These are phyloP conservation scores for Parambassis ranga DNA, from an alignment of 2,797 vertebrate genomes.

Conservation along the genomic window DNA sequence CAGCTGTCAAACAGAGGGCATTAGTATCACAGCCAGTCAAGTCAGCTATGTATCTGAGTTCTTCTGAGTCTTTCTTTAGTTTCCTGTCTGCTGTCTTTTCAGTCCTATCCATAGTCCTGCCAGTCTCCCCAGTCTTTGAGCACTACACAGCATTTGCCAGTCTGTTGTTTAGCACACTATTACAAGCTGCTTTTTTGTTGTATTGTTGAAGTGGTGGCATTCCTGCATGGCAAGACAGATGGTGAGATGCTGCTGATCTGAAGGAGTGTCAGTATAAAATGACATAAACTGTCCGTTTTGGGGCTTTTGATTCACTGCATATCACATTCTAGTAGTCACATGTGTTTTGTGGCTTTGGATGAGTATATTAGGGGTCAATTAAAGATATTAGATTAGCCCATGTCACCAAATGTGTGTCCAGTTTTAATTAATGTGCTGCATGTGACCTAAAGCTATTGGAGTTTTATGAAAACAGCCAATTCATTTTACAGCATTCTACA, in stretches of 20 bases:
- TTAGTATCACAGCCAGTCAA: conserved; percentile 71
- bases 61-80: conserved; percentile 44
- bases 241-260: conserved; percentile 12
- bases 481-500: conserved; percentile 38
- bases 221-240: conserved; percentile 21
- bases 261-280: conserved; percentile 13
- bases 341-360: conserved; percentile 7
- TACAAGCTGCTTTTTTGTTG: conserved; percentile 15
- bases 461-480: conserved; percentile 27
- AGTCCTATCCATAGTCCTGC: conserved; percentile 53
- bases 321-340: conserved; percentile 3
- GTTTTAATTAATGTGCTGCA: conserved; percentile 13
- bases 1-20: conserved; percentile 71
- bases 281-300: conserved; percentile 25
- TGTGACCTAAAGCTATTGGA: not conserved
- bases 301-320: conserved; percentile 12
- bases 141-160: conserved; percentile 42
- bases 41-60: conserved; percentile 50
- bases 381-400: conserved; percentile 4
- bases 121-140: conserved; percentile 46
- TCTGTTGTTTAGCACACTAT: conserved; percentile 24
- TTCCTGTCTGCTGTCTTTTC: conserved; percentile 32
- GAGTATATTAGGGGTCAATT: conserved; percentile 2
- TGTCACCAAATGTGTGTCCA: not conserved
- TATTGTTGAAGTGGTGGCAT: conserved; percentile 20